phyloP scores from a whole-genome alignment of 2,797 vertebrate genomes.

The Gambusia yucatana region DNA sequence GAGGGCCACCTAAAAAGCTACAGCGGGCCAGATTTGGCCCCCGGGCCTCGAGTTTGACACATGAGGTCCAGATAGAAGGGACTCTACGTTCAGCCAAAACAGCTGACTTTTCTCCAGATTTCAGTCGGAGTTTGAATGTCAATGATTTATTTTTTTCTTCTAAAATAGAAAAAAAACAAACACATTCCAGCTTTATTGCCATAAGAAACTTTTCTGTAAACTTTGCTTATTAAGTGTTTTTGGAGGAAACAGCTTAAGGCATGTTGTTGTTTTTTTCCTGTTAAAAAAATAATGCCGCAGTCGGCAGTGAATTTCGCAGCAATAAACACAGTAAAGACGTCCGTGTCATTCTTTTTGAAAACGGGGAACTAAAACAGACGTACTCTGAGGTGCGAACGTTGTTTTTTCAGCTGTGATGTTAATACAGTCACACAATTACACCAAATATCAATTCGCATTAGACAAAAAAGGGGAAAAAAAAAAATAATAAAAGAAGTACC shows the following conservation, averaged over 20 bases:
- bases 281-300: background rate
- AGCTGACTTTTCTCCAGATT: background rate
- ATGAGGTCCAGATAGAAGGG: too few species aligned
- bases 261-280: background rate
- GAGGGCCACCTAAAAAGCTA: too few species aligned
- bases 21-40: too few species aligned
- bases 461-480: background rate
- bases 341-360: background rate
- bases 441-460: background rate
- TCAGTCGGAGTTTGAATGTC: background rate
- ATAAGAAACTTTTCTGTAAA: background rate
- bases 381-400: background rate
- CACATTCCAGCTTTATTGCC: background rate
- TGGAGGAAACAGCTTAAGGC: background rate
- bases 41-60: too few species aligned
- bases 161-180: background rate
- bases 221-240: background rate
- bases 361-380: background rate
- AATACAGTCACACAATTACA: background rate
- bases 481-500: background rate
- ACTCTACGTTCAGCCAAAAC: background rate
- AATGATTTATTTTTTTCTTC: background rate
- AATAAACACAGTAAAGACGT: background rate
- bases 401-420: background rate
- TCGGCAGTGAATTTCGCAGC: background rate